Conservation (phyloP, 2,888 invertebrate species). For the Eupithecia exiguata region DNA sequence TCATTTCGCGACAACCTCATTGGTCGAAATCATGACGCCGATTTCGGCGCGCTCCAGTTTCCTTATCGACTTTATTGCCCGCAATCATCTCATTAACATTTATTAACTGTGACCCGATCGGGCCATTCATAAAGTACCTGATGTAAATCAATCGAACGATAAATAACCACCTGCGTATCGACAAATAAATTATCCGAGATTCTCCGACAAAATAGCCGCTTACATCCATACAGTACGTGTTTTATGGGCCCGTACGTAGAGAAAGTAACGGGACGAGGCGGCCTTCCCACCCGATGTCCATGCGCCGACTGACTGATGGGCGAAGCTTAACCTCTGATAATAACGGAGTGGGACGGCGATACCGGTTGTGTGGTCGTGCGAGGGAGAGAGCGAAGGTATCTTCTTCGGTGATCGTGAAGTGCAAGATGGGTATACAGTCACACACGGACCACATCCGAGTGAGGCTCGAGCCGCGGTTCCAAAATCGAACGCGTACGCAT, state of each 20-base stretch:
- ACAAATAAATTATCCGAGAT: conserved; percentile 66
- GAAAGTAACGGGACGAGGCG: conserved; percentile 76
- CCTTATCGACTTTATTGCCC: conserved; percentile 53
- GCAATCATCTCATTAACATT: conserved; percentile 55
- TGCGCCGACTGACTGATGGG: conserved; percentile 81
- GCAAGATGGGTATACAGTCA: conserved; percentile 83
- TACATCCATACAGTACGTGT: conserved; percentile 70
- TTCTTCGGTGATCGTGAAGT: conserved; percentile 83
- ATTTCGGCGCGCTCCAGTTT: conserved; percentile 64
- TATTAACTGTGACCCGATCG: conserved; percentile 64
- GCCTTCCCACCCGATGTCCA: conserved; percentile 77
- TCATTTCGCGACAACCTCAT: conserved; percentile 79
- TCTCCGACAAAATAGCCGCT: conserved; percentile 65
- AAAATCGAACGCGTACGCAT: conserved; percentile 77
- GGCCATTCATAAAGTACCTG: conserved; percentile 46
- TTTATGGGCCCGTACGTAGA: conserved; percentile 67
- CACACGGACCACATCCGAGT: conserved; percentile 82
- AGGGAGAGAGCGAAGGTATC: conserved; percentile 72
- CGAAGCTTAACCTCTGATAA: conserved; percentile 82
- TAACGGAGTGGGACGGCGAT: conserved; percentile 72
- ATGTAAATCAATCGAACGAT: conserved; percentile 50
- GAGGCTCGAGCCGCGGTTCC: conserved; percentile 74
- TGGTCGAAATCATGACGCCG: conserved; percentile 70
- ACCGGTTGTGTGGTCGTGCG: conserved; percentile 49
- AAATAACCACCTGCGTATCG: conserved; percentile 59